Evolutionary conservation across 2,888 invertebrate genomes (phyloP), one percentile per base, ranked within the genome.

Genomic region (Digitonthophagus gazella): DNA sequence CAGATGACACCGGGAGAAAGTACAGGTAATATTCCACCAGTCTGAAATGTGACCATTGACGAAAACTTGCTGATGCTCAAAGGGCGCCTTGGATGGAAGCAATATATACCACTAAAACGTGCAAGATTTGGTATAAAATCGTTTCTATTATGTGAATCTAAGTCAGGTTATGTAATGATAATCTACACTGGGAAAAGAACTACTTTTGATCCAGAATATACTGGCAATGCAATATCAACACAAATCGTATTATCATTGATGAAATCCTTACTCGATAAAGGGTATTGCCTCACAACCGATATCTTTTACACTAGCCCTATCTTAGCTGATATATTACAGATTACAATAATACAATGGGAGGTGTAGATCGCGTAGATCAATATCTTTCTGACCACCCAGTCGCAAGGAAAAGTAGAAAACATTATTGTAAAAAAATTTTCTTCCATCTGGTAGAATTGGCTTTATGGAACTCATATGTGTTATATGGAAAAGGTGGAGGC

Each of bases 41-140:
- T 76, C 64, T 44, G 67, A 72, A 71, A 76, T 63, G 68, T 76
- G 14, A 74, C 71, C 1, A 73, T 76, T 15, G 75, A 77, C 71
- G 75, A 77, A 68, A 78, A 76, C 72, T 67, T 78, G 20, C 65
- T 77, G 55, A 67, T 76, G 68, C 77, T 72, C 63, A 78, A 78
- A 73, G 76, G 76, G 15, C 64, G 76, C 18, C 65, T 78, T 16
- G 73, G 75, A 8, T 79, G 78, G 76, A 74, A 72, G 8, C 79
- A 79, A 58, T 78, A 76, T 66, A 77, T 77, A 54, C 77, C 76
- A 8, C 64, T 75, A 55, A 79, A 79, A 74, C 57, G 76, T 61
- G 68, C 76, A 1, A 67, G 77, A 65, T 79, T 78, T 72, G 76
- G 76, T 3, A 76, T 78, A 68, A 79, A 79, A 75, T 70, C 67